A percentile compares a stretch with the other conserved stretches of the same genome.
phyloP scores from a whole-genome alignment of 2,888 invertebrate species.

The Coleophora deauratella region DNA sequence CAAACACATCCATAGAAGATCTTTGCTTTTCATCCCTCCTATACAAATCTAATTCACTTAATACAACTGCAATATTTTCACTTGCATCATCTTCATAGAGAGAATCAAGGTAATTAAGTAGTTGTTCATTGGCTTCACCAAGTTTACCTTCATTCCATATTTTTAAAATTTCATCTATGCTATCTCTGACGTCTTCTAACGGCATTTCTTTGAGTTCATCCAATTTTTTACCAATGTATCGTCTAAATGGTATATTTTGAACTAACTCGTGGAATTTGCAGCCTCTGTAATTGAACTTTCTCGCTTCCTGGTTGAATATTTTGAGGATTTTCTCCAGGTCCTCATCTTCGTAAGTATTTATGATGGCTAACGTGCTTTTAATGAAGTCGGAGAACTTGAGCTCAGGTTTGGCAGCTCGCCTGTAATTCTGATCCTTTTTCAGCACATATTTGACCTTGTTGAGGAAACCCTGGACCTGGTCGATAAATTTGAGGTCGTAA shows the following conservation, averaged over 20 bases:
- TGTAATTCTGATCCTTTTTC: slow-evolving; percentile 1
- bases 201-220: slow-evolving; percentile 17
- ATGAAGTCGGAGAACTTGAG: slow-evolving; percentile 36
- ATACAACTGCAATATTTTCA: slow-evolving; percentile 20
- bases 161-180: slow-evolving; percentile 16
- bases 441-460: slow-evolving; percentile 27
- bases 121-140: slow-evolving; percentile 9
- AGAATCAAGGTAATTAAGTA: slow-evolving; percentile 31
- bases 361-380: slow-evolving; percentile 16
- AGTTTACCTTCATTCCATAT: slow-evolving; percentile 16
- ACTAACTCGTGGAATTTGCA: slow-evolving; percentile 30
- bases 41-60: slow-evolving; percentile 26
- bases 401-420: not conserved
- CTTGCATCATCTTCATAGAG: slow-evolving; percentile 24
- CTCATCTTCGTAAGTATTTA: slow-evolving; percentile 28
- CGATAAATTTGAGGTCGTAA: slow-evolving; percentile 28
- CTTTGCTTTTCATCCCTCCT: slow-evolving; percentile 17
- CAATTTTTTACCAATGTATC: slow-evolving; percentile 22
- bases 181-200: slow-evolving; percentile 17
- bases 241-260: slow-evolving; percentile 20
- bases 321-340: slow-evolving; percentile 28
- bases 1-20: slow-evolving; percentile 18
- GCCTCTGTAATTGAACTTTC: slow-evolving; percentile 28
- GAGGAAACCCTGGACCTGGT: slow-evolving; percentile 29
- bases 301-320: slow-evolving; percentile 28